Base-by-base conservation (phyloP, 2,888 invertebrate genomes). In the Tetramorium bicarinatum region DNA sequence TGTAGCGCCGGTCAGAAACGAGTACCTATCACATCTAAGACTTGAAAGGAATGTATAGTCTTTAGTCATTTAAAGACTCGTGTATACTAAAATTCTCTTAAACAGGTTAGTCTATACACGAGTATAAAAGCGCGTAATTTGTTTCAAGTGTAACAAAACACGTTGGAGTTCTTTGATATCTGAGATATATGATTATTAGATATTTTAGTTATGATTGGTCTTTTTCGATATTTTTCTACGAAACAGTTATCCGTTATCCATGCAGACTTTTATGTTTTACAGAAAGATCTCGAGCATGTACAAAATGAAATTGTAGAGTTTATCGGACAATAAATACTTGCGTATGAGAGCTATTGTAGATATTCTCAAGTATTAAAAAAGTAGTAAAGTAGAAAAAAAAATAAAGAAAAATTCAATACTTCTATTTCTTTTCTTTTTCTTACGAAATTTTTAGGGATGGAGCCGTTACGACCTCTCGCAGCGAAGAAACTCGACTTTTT, bases 401-500 rank as follows among this genome's bases (percentile, higher is more conserved):
- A 15, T 25, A 44, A 66, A 41, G 13, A n/a, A n/a, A 66, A 18
- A 3, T 29, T 52, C 2, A n/a, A 9, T 11, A 18, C 15, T 21
- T 29, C 34, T 21, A 38, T 54, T 44, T 18, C 15, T 44, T 29
- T 7, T 2, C 3, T 13, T 25, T 44, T 15, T 25, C 25, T 25
- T 47, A 11, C 0, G 9, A 67, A 47, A 25, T 67, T 47, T 44
- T 47, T 44, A 15, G 9, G 6, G 25, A 3, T 44, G 3, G 11
- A 47, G 3, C 29, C 4, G 15, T 21, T 29, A 25, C 13, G 21
- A 47, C 15, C n/a, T 56, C 29, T 44, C 34, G 56, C 7, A 52
- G 25, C 21, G 11, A 47, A 79, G 69, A 25, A 61, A 71, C 79
- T 71, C 38, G 47, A 69, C 79, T 80, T 80, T 80, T 80, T 79